Base-by-base conservation (phyloP, 2,113 vertebrate genomes). In the Rana temporaria region DNA sequence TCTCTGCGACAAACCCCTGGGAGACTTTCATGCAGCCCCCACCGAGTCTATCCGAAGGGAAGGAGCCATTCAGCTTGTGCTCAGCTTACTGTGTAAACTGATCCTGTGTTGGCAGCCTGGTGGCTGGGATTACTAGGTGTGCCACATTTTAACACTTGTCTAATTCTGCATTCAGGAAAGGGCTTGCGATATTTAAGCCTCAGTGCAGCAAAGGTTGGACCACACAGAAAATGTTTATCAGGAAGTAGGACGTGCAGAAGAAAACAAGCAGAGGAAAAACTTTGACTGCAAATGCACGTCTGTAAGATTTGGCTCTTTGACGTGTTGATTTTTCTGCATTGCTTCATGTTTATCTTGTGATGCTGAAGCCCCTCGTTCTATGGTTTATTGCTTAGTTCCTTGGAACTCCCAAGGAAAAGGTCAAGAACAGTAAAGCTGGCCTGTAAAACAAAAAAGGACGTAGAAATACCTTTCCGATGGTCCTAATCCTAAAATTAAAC, bases 61-160 rank as follows among this genome's bases (percentile, higher is more conserved):
- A 67, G 62, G 62, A 74, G n/a, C 30, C 26, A 14, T 75, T 18
- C 26, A 38, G 80, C 52, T 63, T 82, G 70, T 57, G 70, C 80
- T 82, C 70, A 57, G 65, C n/a, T 68, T 60, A 76, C 72, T 38
- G 55, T 84, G 80, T 81, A 62, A 79, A 64, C 77, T 14, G 78
- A 71, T 85, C 76, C 75, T 78, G 30, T 86, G 70, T 77, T 87
- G 86, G 88, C 85, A 85, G 63, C 65, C 52, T 30, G 15, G 59
- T 38, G 62, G 63, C 77, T 3, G 62, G 79, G 59, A 84, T 85
- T 86, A 81, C 82, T 81, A 86, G 82, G 84, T 86, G 86, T 78
- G 90, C 85, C 84, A 56, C 53, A 2, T 89, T 74, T 84, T 89
- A 84, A 64, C 85, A 79, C 87, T 79, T 88, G 74, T 69, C 83